Percentiles rank a stretch among this genome's conserved stretches.
These are phyloP conservation scores for Spheniscus mendiculus DNA, from an alignment of 2,113 vertebrate species.

Conservation along the genomic window DNA sequence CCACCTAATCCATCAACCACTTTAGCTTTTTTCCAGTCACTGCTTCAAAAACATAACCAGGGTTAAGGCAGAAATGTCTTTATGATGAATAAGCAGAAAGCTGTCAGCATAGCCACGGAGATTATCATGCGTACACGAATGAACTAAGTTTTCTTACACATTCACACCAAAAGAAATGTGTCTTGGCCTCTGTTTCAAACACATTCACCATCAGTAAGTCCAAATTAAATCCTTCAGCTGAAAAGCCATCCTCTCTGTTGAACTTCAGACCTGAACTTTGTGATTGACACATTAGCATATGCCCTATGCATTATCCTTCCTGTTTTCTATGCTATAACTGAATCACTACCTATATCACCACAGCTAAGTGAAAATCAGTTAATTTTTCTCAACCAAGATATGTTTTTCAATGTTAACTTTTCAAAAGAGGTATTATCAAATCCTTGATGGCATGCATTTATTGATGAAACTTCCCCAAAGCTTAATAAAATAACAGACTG, in stretches of 20 bases:
- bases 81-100: neutral
- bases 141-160: fast-evolving
- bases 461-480: neutral
- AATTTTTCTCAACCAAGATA: neutral
- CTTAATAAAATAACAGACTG: neutral
- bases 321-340: neutral
- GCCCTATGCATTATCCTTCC: fast-evolving
- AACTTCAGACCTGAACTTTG: neutral
- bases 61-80: neutral
- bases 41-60: neutral
- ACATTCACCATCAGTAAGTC: neutral
- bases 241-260: neutral
- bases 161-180: fast-evolving
- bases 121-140: fast-evolving
- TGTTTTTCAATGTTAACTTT: neutral
- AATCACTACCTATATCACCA: neutral
- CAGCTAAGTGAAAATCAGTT: neutral
- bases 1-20: neutral
- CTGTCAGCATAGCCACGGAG: neutral
- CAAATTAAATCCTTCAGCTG: neutral
- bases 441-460: neutral
- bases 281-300: neutral
- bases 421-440: neutral
- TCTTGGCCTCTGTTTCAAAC: neutral
- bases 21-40: neutral